phyloP scores from a whole-genome alignment of 1,140 invertebrate species.

The Arion vulgaris region DNA sequence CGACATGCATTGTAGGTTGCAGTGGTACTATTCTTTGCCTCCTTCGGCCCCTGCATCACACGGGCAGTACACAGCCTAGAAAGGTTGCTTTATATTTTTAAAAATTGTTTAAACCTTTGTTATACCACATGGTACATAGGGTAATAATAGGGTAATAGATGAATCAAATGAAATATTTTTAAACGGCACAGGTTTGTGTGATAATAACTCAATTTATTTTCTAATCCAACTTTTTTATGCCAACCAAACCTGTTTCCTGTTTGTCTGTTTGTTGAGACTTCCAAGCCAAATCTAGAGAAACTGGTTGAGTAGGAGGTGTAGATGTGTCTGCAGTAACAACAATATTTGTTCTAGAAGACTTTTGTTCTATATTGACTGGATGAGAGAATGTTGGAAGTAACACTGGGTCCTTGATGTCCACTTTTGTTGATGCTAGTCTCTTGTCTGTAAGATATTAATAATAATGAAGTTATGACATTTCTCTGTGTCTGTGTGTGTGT shows the following conservation, averaged over 20 bases:
- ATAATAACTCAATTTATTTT: too few species aligned
- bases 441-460: not conserved
- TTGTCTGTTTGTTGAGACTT: constrained; percentile 15
- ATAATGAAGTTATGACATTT: not conserved
- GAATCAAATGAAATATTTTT: too few species aligned
- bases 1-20: too few species aligned
- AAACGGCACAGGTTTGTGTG: too few species aligned
- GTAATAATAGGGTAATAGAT: too few species aligned
- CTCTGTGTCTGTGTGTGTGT: not conserved
- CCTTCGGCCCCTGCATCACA: too few species aligned
- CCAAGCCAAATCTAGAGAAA: constrained; percentile 36
- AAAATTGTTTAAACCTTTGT: too few species aligned
- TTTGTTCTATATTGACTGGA: not conserved
- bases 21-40: too few species aligned
- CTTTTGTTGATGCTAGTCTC: not conserved
- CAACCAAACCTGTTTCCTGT: constrained; percentile 21
- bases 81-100: too few species aligned
- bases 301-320: not conserved
- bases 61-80: too few species aligned
- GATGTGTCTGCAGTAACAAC: not conserved
- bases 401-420: not conserved
- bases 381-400: not conserved
- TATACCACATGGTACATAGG: too few species aligned
- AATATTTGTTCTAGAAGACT: not conserved
- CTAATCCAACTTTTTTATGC: too few species aligned